phyloP scores from a whole-genome alignment of 2,797 vertebrate species.

The Trichosurus vulpecula region DNA sequence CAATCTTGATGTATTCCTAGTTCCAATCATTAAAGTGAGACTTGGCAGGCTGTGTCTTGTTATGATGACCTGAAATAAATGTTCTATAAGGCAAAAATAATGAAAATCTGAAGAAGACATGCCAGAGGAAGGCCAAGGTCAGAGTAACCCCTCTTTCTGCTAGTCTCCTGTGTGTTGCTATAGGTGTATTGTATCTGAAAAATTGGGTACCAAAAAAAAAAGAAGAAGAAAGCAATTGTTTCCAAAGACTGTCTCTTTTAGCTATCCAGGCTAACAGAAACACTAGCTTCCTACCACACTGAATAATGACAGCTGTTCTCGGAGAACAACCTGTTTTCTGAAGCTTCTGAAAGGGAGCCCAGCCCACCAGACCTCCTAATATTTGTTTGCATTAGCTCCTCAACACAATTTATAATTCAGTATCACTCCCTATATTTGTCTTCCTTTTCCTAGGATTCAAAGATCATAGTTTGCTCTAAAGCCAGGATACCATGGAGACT shows the following conservation, averaged over 20 bases:
- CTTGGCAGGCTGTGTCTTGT: background rate
- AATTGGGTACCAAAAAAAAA: background rate
- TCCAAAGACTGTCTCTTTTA: background rate
- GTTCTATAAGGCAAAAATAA: background rate
- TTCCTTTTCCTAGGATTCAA: background rate
- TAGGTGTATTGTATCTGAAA: background rate
- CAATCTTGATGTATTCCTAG: conserved; percentile 7
- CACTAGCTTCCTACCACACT: background rate
- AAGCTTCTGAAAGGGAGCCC: background rate
- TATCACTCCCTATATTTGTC: background rate
- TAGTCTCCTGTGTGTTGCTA: background rate
- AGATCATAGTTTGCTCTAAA: conserved; percentile 49
- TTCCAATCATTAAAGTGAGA: background rate
- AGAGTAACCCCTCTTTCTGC: conserved; percentile 16
- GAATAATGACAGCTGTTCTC: background rate
- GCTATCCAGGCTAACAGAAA: conserved; percentile 21
- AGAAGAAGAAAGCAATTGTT: background rate
- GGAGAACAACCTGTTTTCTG: background rate
- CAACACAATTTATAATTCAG: background rate
- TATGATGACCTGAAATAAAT: background rate
- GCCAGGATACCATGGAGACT: conserved; percentile 49
- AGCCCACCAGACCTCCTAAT: background rate
- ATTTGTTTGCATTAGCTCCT: background rate
- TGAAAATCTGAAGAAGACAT: background rate
- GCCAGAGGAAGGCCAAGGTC: background rate